Evolutionary conservation across 2,797 vertebrate genomes (phyloP).

Genomic region (Podarcis lilfordi): DNA sequence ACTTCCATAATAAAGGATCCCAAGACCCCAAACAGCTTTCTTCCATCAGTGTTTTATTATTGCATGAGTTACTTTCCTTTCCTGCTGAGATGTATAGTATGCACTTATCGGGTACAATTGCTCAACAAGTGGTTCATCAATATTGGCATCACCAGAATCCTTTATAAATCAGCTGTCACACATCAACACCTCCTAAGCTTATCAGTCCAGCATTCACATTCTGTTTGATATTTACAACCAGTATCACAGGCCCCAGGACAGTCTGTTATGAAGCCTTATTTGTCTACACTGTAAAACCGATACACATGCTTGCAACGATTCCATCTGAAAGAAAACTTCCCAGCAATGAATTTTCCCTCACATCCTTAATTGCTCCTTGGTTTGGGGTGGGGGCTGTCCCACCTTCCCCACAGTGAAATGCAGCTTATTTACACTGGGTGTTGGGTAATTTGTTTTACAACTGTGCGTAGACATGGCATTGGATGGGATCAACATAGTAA

Average conservation of each 20-base stretch:
- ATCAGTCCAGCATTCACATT: conserved; percentile 11
- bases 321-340: conserved; percentile 25
- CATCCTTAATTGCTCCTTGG: too few relatives aligned
- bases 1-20: accelerated
- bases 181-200: conserved; percentile 40
- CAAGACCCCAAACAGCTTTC: neutral
- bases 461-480: too few relatives aligned
- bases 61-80: conserved; percentile 35
- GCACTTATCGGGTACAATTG: conserved; percentile 24
- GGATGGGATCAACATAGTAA: too few relatives aligned
- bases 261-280: neutral
- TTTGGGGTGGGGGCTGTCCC: too few relatives aligned
- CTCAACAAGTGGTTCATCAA: conserved; percentile 53
- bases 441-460: too few relatives aligned
- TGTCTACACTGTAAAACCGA: neutral
- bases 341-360: neutral
- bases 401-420: too few relatives aligned
- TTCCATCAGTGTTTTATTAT: neutral
- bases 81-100: neutral
- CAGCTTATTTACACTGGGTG: too few relatives aligned
- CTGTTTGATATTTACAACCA: neutral
- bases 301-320: conserved; percentile 25
- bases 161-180: conserved; percentile 64
- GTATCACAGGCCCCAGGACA: neutral
- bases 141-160: conserved; percentile 47